Base-by-base conservation (phyloP, 1,140 invertebrate genomes). In the Drosophila elegans region DNA sequence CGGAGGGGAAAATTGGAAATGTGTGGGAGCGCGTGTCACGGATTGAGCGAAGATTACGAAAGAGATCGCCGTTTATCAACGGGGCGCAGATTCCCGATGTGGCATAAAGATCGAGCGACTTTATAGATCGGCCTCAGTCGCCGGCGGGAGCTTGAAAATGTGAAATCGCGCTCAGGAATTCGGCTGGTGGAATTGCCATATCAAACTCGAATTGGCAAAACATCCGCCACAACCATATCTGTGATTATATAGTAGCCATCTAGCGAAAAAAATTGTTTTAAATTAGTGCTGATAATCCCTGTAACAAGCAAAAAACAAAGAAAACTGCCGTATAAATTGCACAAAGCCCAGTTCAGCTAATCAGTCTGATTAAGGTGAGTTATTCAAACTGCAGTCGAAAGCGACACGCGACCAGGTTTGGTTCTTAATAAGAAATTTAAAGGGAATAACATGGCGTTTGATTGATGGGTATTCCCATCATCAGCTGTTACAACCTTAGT, bases 101-200 rank as follows among this genome's bases (percentile, higher is more conserved):
- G 61, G 48, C 73, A 67, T 76, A 76, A 67, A 76, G 46, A 53
- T 29, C 34, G 41, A 11, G 3, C 41, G 21, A 34, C 29, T 42
- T 7, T 45, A 25, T 16, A 7, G 73, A 59, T 54, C 73, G 42
- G 41, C 21, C 59, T 88, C 80, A 89, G 84, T 89, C 66, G 68
- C 46, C 48, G 73, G 61, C 62, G 66, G 69, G 62, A 52, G 59
- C 66, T 89, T 75, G 80, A 89, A 84, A 89, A 89, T 89, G 84
- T 89, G 74, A 89, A 83, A 72, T 59, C 83, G 61, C 57, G 59
- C 62, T 60, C 42, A 41, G 39, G 41, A 54, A 52, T 74, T 76
- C 54, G 66, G 48, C 10, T 34, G 54, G 48, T 54, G 38, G 39
- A 36, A 29, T 75, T 56, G 68, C 44, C 55, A 48, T 39, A 71